Percentiles rank a stretch among this genome's conserved stretches.
These are phyloP conservation scores for Sphaerophoria rueppellii DNA, from an alignment of 2,888 invertebrate species.

Conservation along the genomic window DNA sequence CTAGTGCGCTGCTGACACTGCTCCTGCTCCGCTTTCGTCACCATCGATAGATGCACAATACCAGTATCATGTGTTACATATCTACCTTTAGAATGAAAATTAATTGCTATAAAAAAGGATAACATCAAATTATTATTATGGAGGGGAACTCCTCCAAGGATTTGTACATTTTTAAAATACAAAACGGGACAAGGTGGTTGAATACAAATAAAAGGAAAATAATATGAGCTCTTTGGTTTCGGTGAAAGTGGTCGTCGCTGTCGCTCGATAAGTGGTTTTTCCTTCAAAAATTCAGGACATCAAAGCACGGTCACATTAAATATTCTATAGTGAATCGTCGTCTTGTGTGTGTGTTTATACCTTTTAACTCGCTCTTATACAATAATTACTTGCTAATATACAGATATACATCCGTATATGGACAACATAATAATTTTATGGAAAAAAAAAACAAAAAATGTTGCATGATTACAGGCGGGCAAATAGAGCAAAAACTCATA, in stretches of 20 bases:
- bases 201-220: slow-evolving; percentile 31
- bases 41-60: slow-evolving; percentile 30
- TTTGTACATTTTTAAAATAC: slow-evolving; percentile 62
- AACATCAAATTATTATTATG: slow-evolving; percentile 60
- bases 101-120: slow-evolving; percentile 66
- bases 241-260: slow-evolving; percentile 1
- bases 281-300: slow-evolving; percentile 65
- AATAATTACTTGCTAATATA: slow-evolving; percentile 17
- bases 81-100: slow-evolving; percentile 40
- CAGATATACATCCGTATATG: neutral
- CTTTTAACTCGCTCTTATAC: slow-evolving; percentile 37
- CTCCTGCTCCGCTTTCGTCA: slow-evolving; percentile 29
- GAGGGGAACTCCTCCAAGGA: slow-evolving; percentile 69
- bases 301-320: slow-evolving; percentile 64
- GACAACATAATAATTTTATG: slow-evolving; percentile 31
- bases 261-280: slow-evolving; percentile 42
- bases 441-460: slow-evolving; percentile 36
- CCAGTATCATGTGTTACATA: neutral
- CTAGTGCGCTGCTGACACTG: slow-evolving; percentile 28
- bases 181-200: slow-evolving; percentile 42
- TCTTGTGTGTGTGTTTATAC: slow-evolving; percentile 55
- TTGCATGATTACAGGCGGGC: slow-evolving; percentile 38
- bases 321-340: neutral
- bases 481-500: neutral
- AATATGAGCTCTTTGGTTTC: slow-evolving; percentile 19